phyloP scores from a whole-genome alignment of 2,888 invertebrate species.

The Pardosa pseudoannulata region DNA sequence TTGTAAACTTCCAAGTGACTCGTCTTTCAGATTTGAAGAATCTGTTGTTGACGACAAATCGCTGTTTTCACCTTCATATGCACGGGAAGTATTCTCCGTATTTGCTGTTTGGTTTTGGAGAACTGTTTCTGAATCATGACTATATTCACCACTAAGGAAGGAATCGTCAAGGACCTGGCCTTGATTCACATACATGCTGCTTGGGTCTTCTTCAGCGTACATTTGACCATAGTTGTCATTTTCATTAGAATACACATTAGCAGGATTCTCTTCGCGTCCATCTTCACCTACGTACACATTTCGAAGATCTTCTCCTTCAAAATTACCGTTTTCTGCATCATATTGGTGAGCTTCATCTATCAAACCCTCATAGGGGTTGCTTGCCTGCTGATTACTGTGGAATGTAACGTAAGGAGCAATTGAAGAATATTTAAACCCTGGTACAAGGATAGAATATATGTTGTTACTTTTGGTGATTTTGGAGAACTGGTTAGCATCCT shows the following conservation, averaged over 20 bases:
- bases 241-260: not conserved
- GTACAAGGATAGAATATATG: slow-evolving; percentile 21
- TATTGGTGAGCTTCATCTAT: not conserved
- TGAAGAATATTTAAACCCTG: slow-evolving; percentile 33
- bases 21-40: too few relatives aligned
- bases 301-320: not conserved
- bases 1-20: too few relatives aligned
- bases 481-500: not conserved
- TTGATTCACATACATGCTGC: not conserved
- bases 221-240: not conserved
- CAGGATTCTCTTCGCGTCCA: not conserved
- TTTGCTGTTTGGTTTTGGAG: not conserved
- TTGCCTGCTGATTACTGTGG: not conserved
- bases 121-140: not conserved
- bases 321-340: not conserved
- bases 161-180: not conserved
- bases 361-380: not conserved
- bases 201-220: not conserved
- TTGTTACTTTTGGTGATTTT: slow-evolving; percentile 24
- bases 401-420: slow-evolving; percentile 32
- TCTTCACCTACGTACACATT: not conserved
- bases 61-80: not conserved
- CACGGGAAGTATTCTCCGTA: not conserved
- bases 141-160: not conserved
- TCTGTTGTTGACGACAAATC: not conserved